Percentiles rank a stretch among this genome's conserved stretches.
Conservation (phyloP, 2,113 vertebrate species). For the Monarcha castaneiventris region DNA sequence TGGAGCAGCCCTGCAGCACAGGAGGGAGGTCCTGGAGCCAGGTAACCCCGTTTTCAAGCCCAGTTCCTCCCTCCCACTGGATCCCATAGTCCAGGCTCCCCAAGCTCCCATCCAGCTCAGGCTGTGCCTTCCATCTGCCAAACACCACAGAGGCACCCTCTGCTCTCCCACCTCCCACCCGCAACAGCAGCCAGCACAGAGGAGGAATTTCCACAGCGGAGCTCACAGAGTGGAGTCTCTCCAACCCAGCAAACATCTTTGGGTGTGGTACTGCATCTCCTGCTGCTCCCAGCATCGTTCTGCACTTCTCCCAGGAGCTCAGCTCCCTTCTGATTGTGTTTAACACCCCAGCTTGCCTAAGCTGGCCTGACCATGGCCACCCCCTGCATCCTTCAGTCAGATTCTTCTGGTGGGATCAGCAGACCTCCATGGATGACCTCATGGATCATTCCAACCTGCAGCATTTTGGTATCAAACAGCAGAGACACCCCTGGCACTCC, state of each 20-base stretch:
- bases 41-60: neutral
- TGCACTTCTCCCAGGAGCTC: neutral
- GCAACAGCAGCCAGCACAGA: neutral
- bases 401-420: neutral
- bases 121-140: neutral
- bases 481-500: neutral
- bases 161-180: neutral
- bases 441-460: neutral
- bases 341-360: neutral
- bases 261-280: neutral
- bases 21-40: neutral
- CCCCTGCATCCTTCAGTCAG: neutral
- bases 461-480: neutral
- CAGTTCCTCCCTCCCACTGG: neutral
- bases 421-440: neutral
- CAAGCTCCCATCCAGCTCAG: neutral
- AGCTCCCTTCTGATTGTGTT: rapidly evolving
- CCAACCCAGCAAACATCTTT: rapidly evolving
- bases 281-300: neutral
- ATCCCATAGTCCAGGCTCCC: neutral
- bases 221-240: neutral
- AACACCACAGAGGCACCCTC: rapidly evolving
- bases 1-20: neutral
- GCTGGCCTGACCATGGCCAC: neutral
- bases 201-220: neutral